A percentile compares a stretch with the other conserved stretches of the same genome.
Evolutionary conservation across 2,888 invertebrate genomes (phyloP).

Genomic region (Trachelus troglodyta): DNA sequence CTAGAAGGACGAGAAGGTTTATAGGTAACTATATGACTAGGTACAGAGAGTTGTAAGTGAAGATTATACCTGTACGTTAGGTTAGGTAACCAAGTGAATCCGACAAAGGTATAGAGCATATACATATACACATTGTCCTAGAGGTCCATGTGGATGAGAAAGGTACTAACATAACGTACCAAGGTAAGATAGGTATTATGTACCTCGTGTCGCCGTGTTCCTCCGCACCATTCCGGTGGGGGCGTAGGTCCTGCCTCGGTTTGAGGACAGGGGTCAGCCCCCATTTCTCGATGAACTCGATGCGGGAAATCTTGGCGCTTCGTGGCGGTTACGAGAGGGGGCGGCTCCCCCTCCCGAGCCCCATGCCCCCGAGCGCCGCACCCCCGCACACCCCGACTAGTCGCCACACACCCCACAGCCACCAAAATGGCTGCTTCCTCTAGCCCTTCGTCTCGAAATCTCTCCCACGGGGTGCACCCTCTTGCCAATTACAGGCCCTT

Average conservation of each 20-base stretch:
- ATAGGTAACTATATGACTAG: no score
- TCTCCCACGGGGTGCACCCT: slow-evolving; percentile 37
- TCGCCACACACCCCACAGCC: slow-evolving; percentile 46
- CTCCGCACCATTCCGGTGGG: slow-evolving; percentile 79
- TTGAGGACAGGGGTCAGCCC: slow-evolving; percentile 98
- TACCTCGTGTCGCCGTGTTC: slow-evolving; percentile 81
- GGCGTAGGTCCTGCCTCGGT: slow-evolving; percentile 92
- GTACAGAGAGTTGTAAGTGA: no score
- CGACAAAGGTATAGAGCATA: no score
- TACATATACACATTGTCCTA: no score
- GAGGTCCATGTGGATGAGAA: no score
- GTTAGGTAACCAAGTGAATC: no score
- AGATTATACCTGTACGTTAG: no score
- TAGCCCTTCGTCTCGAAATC: slow-evolving; percentile 28
- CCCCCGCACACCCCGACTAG: slow-evolving; percentile 55
- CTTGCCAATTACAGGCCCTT: slow-evolving; percentile 26
- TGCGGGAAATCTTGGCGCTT: slow-evolving; percentile 95
- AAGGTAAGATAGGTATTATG: slow-evolving; percentile 45
- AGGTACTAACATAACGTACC: not conserved
- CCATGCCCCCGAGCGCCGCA: slow-evolving; percentile 66
- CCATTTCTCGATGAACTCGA: slow-evolving; percentile 98
- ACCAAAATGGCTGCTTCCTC: slow-evolving; percentile 61
- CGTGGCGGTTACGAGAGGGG: slow-evolving; percentile 71
- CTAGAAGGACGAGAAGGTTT: no score
- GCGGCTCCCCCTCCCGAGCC: slow-evolving; percentile 75